Evolutionary conservation across 2,888 invertebrate species (phyloP), one percentile per base, ranked within the genome.

Genomic region (Philhelius pedissequus): DNA sequence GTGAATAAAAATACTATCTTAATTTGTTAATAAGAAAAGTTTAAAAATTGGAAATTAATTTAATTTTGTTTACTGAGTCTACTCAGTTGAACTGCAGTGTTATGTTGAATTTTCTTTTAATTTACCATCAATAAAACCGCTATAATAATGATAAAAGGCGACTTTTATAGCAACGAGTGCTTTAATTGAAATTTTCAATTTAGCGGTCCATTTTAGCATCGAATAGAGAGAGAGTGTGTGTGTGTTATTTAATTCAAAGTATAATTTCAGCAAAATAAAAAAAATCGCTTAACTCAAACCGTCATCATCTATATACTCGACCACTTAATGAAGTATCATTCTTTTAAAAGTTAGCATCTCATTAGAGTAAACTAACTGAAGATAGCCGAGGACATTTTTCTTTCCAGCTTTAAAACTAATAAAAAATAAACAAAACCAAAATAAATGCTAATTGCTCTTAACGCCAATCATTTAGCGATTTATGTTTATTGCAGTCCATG

Each of bases 371-470:
- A 50, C 22, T 50, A 13, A 50, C 22, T 50, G 6, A 3, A 50
- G 13, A 22, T 13, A 25, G 22, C 15, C 27, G 2, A 30, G 27
- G 27, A 15, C 27, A 2, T 38, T 43, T 48, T 48, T 48, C 13
- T 25, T 1, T n/a, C 4, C 32, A 38, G 15, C 15, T 18, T 15
- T 11, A 38, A 40, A 60, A 22, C 40, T 4, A 38, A 40, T 7
- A 20, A 11, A 32, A 22, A 43, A 43, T 25, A 74, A 54, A 45
- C 13, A 13, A 52, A 45, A 25, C 22, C 45, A 71, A 58, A 64
- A 60, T 6, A 7, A 79, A 35, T 68, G 73, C 50, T 68, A 60
- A 68, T 73, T 73, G 66, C 79, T 60, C 4, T 48, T 13, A 62
- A 35, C 52, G 15, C 7, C 18, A 32, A 6, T 1, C 40, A 7